Conservation (phyloP, 2,113 vertebrate species). For the Oncorhynchus tshawytscha region DNA sequence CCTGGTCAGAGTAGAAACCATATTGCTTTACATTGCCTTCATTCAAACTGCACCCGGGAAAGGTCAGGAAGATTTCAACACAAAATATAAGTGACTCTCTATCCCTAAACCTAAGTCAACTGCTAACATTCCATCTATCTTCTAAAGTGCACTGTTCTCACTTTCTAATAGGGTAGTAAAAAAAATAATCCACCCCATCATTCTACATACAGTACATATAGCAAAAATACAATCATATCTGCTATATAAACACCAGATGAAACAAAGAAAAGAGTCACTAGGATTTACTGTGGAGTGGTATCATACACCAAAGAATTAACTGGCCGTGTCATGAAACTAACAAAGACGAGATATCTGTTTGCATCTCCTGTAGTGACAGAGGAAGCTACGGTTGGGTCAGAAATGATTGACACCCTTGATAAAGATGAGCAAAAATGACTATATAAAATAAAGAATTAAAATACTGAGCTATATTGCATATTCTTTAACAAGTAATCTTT, state of each 20-base stretch:
- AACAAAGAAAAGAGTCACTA: background rate
- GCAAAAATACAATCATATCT: background rate
- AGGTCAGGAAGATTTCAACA: constrained; percentile 16
- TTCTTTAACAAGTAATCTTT: no score
- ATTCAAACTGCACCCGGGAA: constrained; percentile 24
- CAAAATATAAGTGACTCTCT: background rate
- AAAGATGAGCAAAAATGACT: no score
- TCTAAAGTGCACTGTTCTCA: constrained; percentile 2
- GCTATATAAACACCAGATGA: constrained; percentile 8
- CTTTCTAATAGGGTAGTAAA: background rate
- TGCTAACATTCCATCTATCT: constrained; percentile 9
- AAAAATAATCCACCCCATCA: background rate
- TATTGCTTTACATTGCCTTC: constrained; percentile 49
- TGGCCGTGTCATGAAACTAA: no score
- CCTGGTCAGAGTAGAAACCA: constrained; percentile 14
- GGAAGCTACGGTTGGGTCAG: background rate
- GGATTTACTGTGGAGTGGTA: no score
- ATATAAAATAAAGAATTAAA: no score
- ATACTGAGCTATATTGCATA: no score
- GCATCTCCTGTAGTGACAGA: no score
- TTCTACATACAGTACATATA: background rate
- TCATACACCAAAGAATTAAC: no score
- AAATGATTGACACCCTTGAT: no score
- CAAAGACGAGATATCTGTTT: no score
- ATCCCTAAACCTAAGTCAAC: constrained; percentile 8